Percentiles rank a stretch among this genome's conserved stretches.
phyloP scores from a whole-genome alignment of 1,140 invertebrate species.

The Diploscapter pachys region DNA sequence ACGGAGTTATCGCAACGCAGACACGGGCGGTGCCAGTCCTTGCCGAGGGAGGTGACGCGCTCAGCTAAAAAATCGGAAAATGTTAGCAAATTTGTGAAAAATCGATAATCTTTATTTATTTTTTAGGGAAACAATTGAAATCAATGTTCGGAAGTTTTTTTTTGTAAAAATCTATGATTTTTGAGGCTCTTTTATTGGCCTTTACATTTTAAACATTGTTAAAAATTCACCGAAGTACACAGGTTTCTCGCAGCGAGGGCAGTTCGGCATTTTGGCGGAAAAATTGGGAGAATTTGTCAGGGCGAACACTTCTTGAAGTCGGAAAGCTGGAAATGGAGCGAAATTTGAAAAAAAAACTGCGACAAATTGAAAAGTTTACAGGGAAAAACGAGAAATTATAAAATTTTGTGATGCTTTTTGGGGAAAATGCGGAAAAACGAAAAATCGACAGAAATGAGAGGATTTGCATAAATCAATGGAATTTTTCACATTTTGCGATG shows the following conservation, averaged over 20 bases:
- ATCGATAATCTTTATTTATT: background rate
- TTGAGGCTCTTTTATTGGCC: background rate
- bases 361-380: no score
- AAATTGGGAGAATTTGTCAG: background rate
- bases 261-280: slow-evolving; percentile 73
- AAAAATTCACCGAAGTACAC: slow-evolving; percentile 74
- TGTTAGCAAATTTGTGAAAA: background rate
- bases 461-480: no score
- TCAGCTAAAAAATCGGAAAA: slow-evolving; percentile 70
- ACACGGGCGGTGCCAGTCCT: slow-evolving; percentile 88
- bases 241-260: slow-evolving; percentile 79
- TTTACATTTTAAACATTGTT: background rate
- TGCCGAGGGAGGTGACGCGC: slow-evolving; percentile 81
- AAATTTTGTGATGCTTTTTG: no score
- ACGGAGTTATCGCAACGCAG: slow-evolving; percentile 74
- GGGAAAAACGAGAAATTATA: no score
- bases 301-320: no score
- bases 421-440: no score
- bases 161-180: background rate
- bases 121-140: background rate
- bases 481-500: no score
- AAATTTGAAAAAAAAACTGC: no score
- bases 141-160: background rate
- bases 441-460: no score
- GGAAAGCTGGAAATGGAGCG: no score